Evolutionary conservation across 2,113 vertebrate species (phyloP).

Genomic region (Myrmecobius fasciatus): DNA sequence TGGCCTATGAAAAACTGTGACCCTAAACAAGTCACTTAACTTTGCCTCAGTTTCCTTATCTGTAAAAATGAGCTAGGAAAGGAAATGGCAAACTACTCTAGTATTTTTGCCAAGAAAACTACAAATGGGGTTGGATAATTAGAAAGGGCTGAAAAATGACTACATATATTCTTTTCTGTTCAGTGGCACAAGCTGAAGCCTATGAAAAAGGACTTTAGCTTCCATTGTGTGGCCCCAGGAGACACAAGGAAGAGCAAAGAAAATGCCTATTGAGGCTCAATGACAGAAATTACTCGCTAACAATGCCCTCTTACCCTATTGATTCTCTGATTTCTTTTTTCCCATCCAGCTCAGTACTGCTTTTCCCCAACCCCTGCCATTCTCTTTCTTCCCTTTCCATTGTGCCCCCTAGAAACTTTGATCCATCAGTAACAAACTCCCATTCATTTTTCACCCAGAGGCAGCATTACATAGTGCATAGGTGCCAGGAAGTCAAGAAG

Average conservation of each 20-base stretch:
- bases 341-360: background rate
- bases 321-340: background rate
- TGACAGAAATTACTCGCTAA: background rate
- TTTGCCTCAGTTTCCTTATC: background rate
- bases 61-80: background rate
- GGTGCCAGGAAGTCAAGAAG: background rate
- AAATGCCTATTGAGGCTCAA: background rate
- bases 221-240: background rate
- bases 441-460: background rate
- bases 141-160: background rate
- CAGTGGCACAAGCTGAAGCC: background rate
- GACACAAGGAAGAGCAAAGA: background rate
- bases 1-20: background rate
- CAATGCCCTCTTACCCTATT: background rate
- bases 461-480: background rate
- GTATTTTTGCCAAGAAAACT: background rate
- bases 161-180: background rate
- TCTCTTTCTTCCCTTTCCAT: background rate
- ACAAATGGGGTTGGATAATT: background rate
- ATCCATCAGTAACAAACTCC: background rate
- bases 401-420: background rate
- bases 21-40: background rate
- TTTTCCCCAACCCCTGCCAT: background rate
- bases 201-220: background rate
- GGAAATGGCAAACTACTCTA: background rate